Evolutionary conservation across 2,888 invertebrate genomes (phyloP), one percentile per base, ranked within the genome.

Genomic region (Amiota mariae): DNA sequence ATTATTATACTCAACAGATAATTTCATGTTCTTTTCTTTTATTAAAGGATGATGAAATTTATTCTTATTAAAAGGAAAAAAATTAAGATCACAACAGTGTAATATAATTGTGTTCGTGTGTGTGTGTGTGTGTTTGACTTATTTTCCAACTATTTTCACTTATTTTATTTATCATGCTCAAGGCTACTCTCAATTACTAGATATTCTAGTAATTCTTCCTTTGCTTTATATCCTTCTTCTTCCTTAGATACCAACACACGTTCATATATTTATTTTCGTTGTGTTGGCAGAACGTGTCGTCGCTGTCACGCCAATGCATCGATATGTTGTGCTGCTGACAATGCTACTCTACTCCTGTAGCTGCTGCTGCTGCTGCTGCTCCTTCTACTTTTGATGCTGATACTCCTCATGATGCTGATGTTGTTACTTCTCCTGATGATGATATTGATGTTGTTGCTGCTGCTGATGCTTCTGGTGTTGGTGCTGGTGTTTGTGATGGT

Each of bases 221-320:
- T 54, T 54, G 54, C 54, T 15, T 36, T 6, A 36, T 36, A 36
- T 36, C 36, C 36, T 36, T 36, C n/a, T n/a, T n/a, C 24, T 24
- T 3, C 13, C 57, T 18, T 15, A 13, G 57, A 11, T 57, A n/a
- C n/a, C n/a, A n/a, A 13, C 51, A 13, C n/a, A 51, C 6, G 13
- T 59, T 20, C 20, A 59, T 59, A 59, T 59, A 59, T 59, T 59
- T 11, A 12, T 63, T 63, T 63, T 13, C 79, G 84, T 82, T 83
- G 86, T 85, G 86, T 77, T 83, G 85, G 82, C 85, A 81, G 80
- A 85, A 83, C 83, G 82, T 83, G 82, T 83, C 85, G 82, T 75
- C 82, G 77, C 48, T 57, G 67, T 36, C 57, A 56, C 70, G 64
- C 56, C 70, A 73, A 71, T 75, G 24, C n/a, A 24, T 18, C 54